Percentiles rank a stretch among this genome's conserved stretches.
These are phyloP conservation scores for Pitta sordida DNA, from an alignment of 2,113 vertebrate genomes.

Conservation along the genomic window DNA sequence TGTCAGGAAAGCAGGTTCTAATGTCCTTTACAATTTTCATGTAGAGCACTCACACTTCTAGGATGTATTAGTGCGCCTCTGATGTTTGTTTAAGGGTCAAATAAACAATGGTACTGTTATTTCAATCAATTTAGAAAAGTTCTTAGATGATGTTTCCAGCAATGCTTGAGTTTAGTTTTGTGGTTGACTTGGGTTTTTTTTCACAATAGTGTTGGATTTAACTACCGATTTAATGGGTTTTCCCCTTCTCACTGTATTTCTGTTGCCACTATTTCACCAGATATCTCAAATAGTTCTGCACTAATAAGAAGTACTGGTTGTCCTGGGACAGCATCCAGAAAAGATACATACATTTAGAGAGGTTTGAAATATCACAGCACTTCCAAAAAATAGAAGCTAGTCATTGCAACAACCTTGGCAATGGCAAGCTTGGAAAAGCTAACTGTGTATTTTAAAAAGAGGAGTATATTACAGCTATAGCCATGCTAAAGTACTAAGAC, in stretches of 20 bases:
- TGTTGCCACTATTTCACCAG: background rate
- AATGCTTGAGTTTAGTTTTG: background rate
- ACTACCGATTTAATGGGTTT: background rate
- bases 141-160: background rate
- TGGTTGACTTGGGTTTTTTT: background rate
- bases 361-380: slow-evolving; percentile 3
- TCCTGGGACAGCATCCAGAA: slow-evolving; percentile 18
- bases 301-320: slow-evolving; percentile 15
- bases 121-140: background rate
- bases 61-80: background rate
- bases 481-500: slow-evolving; percentile 19
- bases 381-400: slow-evolving; percentile 5
- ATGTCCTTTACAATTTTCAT: background rate
- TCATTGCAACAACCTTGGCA: background rate
- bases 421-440: slow-evolving; percentile 16
- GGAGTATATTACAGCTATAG: background rate
- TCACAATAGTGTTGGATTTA: background rate
- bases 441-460: background rate
- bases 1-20: background rate
- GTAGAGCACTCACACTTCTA: background rate
- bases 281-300: background rate
- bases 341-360: slow-evolving; percentile 42
- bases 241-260: background rate
- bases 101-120: background rate
- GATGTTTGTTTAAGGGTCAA: background rate